phyloP scores from a whole-genome alignment of 1,140 invertebrate species.

The Marisa cornuarietis region DNA sequence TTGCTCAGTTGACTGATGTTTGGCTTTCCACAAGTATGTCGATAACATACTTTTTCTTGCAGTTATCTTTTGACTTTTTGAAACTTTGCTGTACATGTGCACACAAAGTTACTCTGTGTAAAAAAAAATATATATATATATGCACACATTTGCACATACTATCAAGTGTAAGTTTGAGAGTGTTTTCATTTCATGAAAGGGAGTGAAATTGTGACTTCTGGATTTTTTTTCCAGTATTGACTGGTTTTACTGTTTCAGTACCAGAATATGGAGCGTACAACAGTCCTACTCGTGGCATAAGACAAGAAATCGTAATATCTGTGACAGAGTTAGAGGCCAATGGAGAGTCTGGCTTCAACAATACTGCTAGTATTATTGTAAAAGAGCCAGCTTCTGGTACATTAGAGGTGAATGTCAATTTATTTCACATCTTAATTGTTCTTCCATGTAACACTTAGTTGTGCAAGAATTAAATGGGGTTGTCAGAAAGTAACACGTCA shows the following conservation, averaged over 20 bases:
- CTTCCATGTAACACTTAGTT: not conserved
- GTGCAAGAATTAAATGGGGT: not conserved
- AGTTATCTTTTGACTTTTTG: not conserved
- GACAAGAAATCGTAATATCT: constrained; percentile 27
- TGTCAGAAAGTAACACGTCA: too few species aligned
- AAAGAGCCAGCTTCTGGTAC: constrained; percentile 44
- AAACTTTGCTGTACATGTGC: not conserved
- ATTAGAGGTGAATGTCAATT: constrained; percentile 35
- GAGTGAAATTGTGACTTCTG: not conserved
- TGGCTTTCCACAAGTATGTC: constrained; percentile 33
- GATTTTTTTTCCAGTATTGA: not conserved
- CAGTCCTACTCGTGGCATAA: constrained; percentile 49
- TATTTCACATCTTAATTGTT: not conserved
- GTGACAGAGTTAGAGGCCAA: constrained; percentile 57
- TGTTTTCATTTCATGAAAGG: not conserved
- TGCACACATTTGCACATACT: not conserved
- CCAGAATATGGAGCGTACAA: constrained; percentile 53
- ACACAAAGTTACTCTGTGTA: not conserved
- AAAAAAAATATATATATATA: not conserved
- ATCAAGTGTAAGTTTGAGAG: not conserved
- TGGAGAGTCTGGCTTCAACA: constrained; percentile 61
- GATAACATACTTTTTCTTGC: not conserved
- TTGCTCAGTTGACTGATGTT: constrained; percentile 35
- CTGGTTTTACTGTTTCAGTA: constrained; percentile 31
- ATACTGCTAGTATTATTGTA: constrained; percentile 39